Conservation (phyloP, 2,797 vertebrate species). For the Coccyzus lansbergi region DNA sequence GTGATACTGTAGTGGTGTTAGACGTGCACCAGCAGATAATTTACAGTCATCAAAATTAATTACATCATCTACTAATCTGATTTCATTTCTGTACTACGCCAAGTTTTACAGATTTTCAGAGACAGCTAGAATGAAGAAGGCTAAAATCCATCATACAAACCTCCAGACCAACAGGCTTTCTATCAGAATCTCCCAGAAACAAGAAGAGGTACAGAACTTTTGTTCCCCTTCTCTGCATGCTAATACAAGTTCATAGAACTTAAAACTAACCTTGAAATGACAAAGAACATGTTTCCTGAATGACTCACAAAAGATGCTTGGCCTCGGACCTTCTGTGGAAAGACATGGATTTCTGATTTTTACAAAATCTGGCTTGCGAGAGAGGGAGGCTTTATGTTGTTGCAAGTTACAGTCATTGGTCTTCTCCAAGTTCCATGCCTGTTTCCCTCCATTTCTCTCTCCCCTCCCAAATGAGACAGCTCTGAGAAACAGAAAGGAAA, state of each 20-base stretch:
- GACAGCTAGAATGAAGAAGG: not conserved
- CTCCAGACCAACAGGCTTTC: not conserved
- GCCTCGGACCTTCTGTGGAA: not conserved
- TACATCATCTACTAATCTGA: not conserved
- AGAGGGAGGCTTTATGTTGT: not conserved
- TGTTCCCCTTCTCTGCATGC: not conserved
- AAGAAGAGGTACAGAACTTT: not conserved
- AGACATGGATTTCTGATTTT: not conserved
- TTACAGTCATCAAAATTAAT: not conserved
- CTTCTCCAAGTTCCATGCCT: not conserved
- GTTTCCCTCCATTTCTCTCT: not conserved
- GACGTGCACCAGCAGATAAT: not conserved
- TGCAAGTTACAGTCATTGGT: not conserved
- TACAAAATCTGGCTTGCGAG: not conserved
- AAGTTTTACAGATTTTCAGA: not conserved
- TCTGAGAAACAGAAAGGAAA: not conserved
- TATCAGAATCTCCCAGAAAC: not conserved
- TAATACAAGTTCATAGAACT: not conserved
- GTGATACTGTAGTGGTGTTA: not conserved
- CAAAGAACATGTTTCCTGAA: not conserved
- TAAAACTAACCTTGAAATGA: not conserved
- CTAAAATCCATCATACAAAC: not conserved
- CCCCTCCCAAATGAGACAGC: not conserved
- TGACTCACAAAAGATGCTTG: not conserved
- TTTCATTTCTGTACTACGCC: not conserved